Percentiles rank a stretch among this genome's conserved stretches.
These are phyloP conservation scores for Cecidostiba fungosa DNA, from an alignment of 2,888 invertebrate species.

Conservation along the genomic window DNA sequence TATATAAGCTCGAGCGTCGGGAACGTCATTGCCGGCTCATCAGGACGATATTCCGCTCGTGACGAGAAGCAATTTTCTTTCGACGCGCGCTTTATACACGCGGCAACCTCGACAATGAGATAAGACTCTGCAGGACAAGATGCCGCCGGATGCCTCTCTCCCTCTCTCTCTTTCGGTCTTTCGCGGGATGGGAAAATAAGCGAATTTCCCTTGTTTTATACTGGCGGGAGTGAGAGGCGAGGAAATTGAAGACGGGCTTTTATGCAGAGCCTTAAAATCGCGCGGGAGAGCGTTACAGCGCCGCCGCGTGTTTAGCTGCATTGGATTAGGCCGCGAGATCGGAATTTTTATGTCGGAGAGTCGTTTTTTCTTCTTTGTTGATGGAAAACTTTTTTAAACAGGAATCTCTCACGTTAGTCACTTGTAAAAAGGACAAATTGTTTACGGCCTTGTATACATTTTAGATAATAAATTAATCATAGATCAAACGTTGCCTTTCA, in stretches of 20 bases:
- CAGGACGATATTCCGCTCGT: constrained; percentile 77
- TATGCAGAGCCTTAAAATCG: constrained; percentile 9
- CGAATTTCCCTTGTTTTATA: constrained; percentile 74
- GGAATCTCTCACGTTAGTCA: too few relatives aligned
- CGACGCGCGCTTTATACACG: constrained; percentile 61
- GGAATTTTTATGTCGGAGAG: not conserved
- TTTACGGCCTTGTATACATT: too few relatives aligned
- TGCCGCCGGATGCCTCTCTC: constrained; percentile 67
- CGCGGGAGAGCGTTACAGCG: not conserved
- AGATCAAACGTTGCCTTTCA: too few relatives aligned
- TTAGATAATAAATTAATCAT: too few relatives aligned
- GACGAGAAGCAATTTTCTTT: constrained; percentile 79
- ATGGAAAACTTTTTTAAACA: not conserved
- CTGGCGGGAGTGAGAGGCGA: not conserved
- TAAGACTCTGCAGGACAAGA: constrained; percentile 75
- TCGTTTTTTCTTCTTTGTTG: too few relatives aligned
- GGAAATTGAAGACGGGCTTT: constrained; percentile 41
- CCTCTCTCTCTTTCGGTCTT: too few relatives aligned
- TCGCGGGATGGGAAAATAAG: constrained; percentile 79
- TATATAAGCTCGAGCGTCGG: constrained; percentile 73
- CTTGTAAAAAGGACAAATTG: too few relatives aligned
- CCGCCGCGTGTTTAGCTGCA: not conserved
- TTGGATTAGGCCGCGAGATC: not conserved
- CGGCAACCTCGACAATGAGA: constrained; percentile 72
- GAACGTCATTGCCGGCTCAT: constrained; percentile 71